Percentiles rank a stretch among this genome's conserved stretches.
Conservation (phyloP, 2,888 invertebrate species). For the Drosophila bunnanda region DNA sequence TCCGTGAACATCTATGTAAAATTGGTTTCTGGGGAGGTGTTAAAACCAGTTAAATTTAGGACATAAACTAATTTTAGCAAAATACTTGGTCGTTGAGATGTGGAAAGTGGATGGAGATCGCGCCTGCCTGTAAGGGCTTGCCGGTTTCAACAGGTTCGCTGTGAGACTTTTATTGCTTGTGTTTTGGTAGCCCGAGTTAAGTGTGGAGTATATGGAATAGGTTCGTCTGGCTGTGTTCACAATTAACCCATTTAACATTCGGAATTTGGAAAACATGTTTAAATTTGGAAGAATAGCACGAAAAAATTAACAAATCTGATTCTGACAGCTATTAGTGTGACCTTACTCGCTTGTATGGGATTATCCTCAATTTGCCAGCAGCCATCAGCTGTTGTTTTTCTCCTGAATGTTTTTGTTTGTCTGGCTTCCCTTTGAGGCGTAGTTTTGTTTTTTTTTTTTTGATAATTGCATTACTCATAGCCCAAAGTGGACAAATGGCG, state of each 20-base stretch:
- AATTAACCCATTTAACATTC: not conserved
- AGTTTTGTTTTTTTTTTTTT: slow-evolving; percentile 25
- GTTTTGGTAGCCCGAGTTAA: not conserved
- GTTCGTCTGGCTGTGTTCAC: not conserved
- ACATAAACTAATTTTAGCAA: not conserved
- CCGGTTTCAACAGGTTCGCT: not conserved
- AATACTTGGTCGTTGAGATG: not conserved
- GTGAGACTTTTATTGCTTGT: not conserved
- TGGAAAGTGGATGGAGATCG: not conserved
- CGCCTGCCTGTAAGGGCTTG: not conserved
- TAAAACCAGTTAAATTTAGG: not conserved
- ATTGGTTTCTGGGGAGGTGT: not conserved
- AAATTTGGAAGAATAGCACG: not conserved
- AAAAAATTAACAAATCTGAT: not conserved
- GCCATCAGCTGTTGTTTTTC: slow-evolving; percentile 22
- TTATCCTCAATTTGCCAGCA: not conserved
- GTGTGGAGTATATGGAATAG: not conserved
- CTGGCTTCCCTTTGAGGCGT: slow-evolving; percentile 33
- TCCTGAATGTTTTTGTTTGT: slow-evolving; percentile 26
- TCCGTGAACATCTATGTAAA: slow-evolving; percentile 5
- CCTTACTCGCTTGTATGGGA: not conserved
- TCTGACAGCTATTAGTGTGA: slow-evolving; percentile 14
- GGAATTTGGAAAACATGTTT: slow-evolving; percentile 15
- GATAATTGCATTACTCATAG: slow-evolving; percentile 12
- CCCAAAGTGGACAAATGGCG: slow-evolving; percentile 71